phyloP scores from a whole-genome alignment of 2,113 vertebrate species.

The Clarias macrocephalus region DNA sequence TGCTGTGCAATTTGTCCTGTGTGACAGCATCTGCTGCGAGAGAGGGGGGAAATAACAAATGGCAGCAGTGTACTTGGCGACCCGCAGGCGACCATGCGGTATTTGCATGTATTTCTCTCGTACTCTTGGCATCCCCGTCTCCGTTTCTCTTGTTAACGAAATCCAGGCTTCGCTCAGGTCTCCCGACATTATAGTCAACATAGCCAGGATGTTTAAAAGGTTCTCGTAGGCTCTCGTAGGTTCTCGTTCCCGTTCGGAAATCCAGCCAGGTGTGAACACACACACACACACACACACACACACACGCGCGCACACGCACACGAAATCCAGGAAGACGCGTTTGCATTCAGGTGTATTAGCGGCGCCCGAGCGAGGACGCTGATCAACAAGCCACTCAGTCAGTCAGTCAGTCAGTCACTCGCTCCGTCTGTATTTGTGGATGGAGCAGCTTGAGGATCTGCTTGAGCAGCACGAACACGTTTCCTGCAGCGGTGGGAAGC shows the following conservation, averaged over 20 bases:
- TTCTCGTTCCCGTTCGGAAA: conserved; percentile 24
- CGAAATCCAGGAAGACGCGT: not conserved
- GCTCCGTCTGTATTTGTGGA: not conserved
- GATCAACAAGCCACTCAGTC: conserved; percentile 6
- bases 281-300: too few relatives aligned
- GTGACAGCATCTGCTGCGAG: conserved; percentile 48
- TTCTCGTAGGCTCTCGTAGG: conserved; percentile 59
- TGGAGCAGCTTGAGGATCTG: conserved; percentile 6
- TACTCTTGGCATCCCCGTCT: conserved; percentile 43
- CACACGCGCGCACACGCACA: too few relatives aligned
- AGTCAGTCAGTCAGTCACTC: not conserved
- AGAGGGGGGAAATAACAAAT: conserved; percentile 45
- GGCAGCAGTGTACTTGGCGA: conserved; percentile 49
- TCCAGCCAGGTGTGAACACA: not conserved
- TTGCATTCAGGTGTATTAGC: not conserved
- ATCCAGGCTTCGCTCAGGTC: not conserved
- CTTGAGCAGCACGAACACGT: conserved; percentile 10
- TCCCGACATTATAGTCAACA: conserved; percentile 63
- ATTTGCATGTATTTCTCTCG: conserved; percentile 53
- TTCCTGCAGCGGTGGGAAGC: not conserved
- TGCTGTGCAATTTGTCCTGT: conserved; percentile 50
- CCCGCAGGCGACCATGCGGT: conserved; percentile 52
- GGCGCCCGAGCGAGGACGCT: not conserved
- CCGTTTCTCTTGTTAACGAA: conserved; percentile 33
- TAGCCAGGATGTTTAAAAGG: conserved; percentile 68